These are phyloP conservation scores for Athene noctua DNA, from an alignment of 2,113 vertebrate genomes.

Conservation along the genomic window DNA sequence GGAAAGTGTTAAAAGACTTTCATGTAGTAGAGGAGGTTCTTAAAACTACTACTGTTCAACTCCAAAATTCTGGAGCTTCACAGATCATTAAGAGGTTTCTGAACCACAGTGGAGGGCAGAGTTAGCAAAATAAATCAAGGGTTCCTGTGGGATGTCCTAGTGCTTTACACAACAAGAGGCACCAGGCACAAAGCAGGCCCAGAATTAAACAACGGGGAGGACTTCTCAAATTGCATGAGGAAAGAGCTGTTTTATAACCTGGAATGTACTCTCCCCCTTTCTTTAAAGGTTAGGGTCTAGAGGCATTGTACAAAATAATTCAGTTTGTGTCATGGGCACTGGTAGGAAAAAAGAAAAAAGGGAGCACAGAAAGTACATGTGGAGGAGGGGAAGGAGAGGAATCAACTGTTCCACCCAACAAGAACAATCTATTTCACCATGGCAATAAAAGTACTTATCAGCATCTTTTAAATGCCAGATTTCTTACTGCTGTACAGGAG, in stretches of 20 bases:
- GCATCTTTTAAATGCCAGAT: background rate
- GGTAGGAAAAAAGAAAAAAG: background rate
- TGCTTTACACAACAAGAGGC: constrained; percentile 61
- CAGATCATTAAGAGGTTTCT: constrained; percentile 66
- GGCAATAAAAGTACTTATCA: background rate
- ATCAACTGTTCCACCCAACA: background rate
- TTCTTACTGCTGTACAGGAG: background rate
- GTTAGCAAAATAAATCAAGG: constrained; percentile 77
- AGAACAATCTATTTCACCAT: background rate
- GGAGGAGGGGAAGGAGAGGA: background rate
- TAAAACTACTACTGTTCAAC: constrained; percentile 53
- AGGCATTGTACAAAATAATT: constrained; percentile 48
- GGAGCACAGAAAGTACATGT: background rate
- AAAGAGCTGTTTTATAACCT: constrained; percentile 57
- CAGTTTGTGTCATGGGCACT: constrained; percentile 31
- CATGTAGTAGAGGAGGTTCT: constrained; percentile 25
- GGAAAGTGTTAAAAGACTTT: constrained; percentile 56
- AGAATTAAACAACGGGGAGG: constrained; percentile 64
- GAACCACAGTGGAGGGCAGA: constrained; percentile 70
- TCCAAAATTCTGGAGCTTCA: constrained; percentile 58
- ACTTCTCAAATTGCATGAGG: constrained; percentile 66
- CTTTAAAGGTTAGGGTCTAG: constrained; percentile 51
- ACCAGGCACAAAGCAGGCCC: constrained; percentile 64
- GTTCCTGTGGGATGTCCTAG: constrained; percentile 72
- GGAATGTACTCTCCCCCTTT: constrained; percentile 61